phyloP scores from a whole-genome alignment of 1,140 invertebrate species.

The Proctacanthus coquilletti region DNA sequence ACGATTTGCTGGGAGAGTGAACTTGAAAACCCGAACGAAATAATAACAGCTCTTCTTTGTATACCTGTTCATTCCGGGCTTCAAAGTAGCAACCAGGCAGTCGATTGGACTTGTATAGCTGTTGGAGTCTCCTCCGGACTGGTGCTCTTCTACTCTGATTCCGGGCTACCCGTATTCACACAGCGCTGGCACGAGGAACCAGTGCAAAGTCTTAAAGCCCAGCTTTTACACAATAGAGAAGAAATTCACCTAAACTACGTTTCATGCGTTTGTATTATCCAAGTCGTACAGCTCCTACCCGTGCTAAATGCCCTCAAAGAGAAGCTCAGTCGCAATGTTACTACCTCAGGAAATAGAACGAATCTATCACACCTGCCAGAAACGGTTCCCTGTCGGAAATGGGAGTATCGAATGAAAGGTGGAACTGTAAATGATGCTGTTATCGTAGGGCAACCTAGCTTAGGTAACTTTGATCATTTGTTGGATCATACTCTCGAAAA shows the following conservation, averaged over 20 bases:
- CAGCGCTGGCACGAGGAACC: conserved; percentile 74
- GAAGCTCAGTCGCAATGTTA: conserved; percentile 31
- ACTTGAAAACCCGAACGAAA: conserved; percentile 32
- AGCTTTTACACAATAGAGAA: conserved; percentile 49
- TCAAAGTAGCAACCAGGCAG: conserved; percentile 29
- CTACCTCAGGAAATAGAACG: neutral
- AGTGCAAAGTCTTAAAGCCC: conserved; percentile 66
- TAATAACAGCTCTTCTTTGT: conserved; percentile 33
- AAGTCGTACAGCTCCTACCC: conserved; percentile 66
- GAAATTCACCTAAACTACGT: conserved; percentile 66
- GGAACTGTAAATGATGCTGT: conserved; percentile 51
- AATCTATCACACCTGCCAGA: conserved; percentile 11
- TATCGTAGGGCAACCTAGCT: conserved; percentile 56
- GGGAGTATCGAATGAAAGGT: conserved; percentile 64
- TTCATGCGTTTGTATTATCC: conserved; percentile 60
- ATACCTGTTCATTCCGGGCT: conserved; percentile 30
- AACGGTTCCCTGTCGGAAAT: conserved; percentile 55
- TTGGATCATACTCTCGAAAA: conserved; percentile 34
- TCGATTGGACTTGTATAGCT: conserved; percentile 86
- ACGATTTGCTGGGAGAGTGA: conserved; percentile 37
- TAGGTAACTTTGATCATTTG: conserved; percentile 75
- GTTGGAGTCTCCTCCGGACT: conserved; percentile 74
- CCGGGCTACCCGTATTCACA: conserved; percentile 60
- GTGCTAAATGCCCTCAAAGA: conserved; percentile 15
- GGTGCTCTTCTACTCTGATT: conserved; percentile 80